Evolutionary conservation across 53 echinoderm and acorn worm genomes (phyloP).

Genomic region (Arbacia lixula): DNA sequence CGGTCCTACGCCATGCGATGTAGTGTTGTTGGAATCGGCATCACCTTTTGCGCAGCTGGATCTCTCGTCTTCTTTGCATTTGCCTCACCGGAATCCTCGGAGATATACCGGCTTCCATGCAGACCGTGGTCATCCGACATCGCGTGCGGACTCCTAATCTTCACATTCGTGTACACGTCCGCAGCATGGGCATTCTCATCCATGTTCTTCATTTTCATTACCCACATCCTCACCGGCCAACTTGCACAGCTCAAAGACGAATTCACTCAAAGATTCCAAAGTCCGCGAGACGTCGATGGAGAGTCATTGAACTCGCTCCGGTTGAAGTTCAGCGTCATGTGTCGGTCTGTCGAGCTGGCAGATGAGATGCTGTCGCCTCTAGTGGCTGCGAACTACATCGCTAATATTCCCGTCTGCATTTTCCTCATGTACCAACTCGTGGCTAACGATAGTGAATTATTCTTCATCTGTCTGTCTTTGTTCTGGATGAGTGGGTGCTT

Average conservation of each 20-base stretch:
- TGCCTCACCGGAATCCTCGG: background rate
- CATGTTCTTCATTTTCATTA: background rate
- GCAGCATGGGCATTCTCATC: background rate
- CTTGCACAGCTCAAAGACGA: background rate
- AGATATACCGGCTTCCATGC: background rate
- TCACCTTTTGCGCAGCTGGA: background rate
- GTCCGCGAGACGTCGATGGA: background rate
- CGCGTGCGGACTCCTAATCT: background rate
- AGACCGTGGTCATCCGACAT: background rate
- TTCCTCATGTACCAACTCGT: background rate
- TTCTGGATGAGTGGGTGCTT: background rate
- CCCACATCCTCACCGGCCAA: conserved; percentile 9
- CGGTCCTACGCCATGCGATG: too few species aligned
- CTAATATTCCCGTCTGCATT: background rate
- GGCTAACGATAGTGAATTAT: background rate
- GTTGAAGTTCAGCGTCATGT: background rate
- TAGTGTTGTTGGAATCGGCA: background rate
- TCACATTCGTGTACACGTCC: background rate
- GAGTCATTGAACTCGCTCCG: conserved; percentile 9
- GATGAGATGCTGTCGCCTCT: conserved; percentile 12
- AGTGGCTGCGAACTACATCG: background rate
- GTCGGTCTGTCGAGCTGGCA: conserved; percentile 17
- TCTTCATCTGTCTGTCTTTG: background rate
- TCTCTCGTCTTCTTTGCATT: background rate
- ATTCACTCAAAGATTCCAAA: background rate